phyloP scores from a whole-genome alignment of 2,888 invertebrate genomes.

The Lasioglossum leucozonium region DNA sequence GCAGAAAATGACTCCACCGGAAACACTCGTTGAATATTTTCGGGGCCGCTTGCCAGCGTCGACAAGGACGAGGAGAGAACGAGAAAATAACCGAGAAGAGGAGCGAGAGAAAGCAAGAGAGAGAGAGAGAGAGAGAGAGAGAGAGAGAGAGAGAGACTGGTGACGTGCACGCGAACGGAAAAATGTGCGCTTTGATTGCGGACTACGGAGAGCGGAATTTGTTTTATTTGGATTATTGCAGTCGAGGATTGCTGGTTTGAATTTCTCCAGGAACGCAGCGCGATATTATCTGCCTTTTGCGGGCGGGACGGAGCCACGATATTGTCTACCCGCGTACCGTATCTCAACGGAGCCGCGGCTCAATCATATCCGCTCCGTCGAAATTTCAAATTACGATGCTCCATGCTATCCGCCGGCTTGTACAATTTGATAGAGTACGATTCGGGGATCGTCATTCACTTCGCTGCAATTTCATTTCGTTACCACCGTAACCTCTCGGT shows the following conservation, averaged over 20 bases:
- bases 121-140: not conserved
- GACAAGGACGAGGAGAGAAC: not conserved
- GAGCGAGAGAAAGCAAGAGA: not conserved
- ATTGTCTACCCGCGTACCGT: not conserved
- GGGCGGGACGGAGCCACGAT: not conserved
- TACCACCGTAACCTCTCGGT: not conserved
- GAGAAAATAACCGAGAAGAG: not conserved
- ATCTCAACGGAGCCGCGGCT: not conserved
- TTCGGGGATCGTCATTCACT: not conserved
- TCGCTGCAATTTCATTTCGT: not conserved
- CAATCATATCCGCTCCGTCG: not conserved
- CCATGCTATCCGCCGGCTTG: not conserved
- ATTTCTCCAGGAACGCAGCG: not conserved
- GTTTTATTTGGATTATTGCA: slow-evolving; percentile 29
- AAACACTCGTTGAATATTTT: slow-evolving; percentile 47
- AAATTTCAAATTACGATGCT: slow-evolving; percentile 9
- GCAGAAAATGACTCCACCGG: slow-evolving; percentile 33
- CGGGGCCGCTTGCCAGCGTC: not conserved
- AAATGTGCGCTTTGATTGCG: slow-evolving; percentile 32
- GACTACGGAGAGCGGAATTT: slow-evolving; percentile 6
- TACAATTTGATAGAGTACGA: not conserved
- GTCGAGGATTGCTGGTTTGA: not conserved
- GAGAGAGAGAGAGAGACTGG: not conserved
- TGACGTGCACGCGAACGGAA: slow-evolving; percentile 33
- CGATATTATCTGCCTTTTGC: not conserved